Evolutionary conservation across 2,888 invertebrate genomes (phyloP), one percentile per base, ranked within the genome.

Genomic region (Trissoscelio sp.): DNA sequence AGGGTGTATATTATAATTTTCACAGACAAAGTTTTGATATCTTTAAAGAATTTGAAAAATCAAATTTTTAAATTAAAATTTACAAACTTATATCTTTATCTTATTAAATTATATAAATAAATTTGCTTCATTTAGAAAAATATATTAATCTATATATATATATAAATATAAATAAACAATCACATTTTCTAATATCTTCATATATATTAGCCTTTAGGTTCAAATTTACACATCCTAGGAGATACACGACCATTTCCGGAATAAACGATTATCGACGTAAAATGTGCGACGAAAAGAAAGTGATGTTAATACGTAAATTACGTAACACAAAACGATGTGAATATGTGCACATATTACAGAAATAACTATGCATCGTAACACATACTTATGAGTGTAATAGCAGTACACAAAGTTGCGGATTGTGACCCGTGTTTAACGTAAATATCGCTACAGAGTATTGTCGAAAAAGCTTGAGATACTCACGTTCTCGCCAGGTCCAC

Each of bases 401-500:
- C 39, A 51, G 55, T 79, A 66, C 66, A 48, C 48, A 44, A 42
- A 78, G 57, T 20, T 64, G 31, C 18, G 60, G 44, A 31, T 69
- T 44, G 20, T 62, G 9, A 66, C 18, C 58, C 46, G 37, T 44
- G 67, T 46, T 69, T 69, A 11, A 70, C 62, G n/a, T 53, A 46
- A 58, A 79, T 53, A 73, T 79, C 72, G 58, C 62, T 87, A 87
- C 85, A 86, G 82, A 70, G 84, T 87, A 83, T 89, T 87, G 85
- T 89, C 87, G 88, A 88, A 90, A 85, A 89, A 89, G 87, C 87
- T 87, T 88, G 87, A 89, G 88, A 92, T 92, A 94, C 94, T 95
- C 92, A 95, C 95, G 92, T 96, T 96, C 93, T 96, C 96, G 86
- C 95, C 95, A 70, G 94, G 94, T 88, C 94, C 95, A 87, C 96